Conservation (phyloP, 2,113 vertebrate species). For the Trogon melanurus region DNA sequence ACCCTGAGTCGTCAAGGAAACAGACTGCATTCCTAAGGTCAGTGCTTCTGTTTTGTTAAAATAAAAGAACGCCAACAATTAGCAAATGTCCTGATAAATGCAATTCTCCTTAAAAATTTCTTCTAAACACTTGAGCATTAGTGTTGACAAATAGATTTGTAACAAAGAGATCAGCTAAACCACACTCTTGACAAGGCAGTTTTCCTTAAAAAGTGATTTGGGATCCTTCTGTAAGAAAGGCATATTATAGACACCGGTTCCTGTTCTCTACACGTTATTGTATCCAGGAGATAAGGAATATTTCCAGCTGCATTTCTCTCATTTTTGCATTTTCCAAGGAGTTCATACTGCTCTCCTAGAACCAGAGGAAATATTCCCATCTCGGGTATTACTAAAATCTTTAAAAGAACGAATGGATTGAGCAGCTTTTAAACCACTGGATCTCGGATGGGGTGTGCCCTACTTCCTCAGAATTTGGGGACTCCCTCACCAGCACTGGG, state of each 20-base stretch:
- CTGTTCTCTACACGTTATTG: not conserved
- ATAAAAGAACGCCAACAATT: not conserved
- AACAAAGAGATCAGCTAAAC: not conserved
- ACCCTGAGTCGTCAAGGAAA: not conserved
- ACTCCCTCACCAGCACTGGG: not conserved
- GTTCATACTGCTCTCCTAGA: not conserved
- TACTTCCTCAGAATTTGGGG: not conserved
- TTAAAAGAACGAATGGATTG: not conserved
- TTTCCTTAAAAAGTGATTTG: conserved; percentile 31
- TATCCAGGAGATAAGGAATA: not conserved
- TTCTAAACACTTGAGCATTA: not conserved
- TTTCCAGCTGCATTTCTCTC: not conserved
- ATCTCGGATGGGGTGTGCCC: not conserved
- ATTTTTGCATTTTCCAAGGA: not conserved
- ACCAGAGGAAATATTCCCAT: not conserved
- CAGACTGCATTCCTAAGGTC: not conserved
- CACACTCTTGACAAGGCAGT: not conserved
- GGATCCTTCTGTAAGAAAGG: conserved; percentile 62
- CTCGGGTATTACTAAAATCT: not conserved
- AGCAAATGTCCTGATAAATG: not conserved
- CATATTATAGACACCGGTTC: not conserved
- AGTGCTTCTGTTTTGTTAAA: not conserved
- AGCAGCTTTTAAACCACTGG: not conserved
- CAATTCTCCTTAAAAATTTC: not conserved
- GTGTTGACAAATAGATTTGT: not conserved